Percentiles rank a stretch among this genome's conserved stretches.
These are phyloP conservation scores for Dione vanillae DNA, from an alignment of 2,888 invertebrate species.

Conservation along the genomic window DNA sequence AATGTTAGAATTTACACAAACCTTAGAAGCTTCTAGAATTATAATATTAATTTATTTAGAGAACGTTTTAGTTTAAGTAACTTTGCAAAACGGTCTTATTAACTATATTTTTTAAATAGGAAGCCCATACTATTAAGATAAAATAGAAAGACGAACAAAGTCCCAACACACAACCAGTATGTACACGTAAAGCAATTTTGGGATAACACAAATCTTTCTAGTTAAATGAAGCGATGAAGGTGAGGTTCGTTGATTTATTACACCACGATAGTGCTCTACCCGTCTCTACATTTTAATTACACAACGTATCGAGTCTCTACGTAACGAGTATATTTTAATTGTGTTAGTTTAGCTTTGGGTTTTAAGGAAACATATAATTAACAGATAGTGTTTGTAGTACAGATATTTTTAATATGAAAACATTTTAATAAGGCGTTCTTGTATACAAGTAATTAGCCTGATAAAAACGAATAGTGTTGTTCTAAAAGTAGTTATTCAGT, in stretches of 20 bases:
- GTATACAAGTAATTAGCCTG: no score
- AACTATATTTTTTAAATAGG: not conserved
- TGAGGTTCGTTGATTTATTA: constrained; percentile 4
- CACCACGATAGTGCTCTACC: not conserved
- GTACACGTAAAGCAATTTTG: constrained; percentile 6
- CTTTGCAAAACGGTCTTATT: no score
- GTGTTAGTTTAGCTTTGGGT: not conserved
- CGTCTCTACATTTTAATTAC: constrained; percentile 11
- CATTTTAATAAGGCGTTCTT: no score
- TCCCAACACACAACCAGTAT: not conserved
- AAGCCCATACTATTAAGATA: not conserved
- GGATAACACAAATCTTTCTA: constrained; percentile 10
- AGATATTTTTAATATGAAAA: no score
- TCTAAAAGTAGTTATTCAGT: no score
- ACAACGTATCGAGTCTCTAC: not conserved
- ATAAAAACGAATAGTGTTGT: no score
- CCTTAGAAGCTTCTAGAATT: no score
- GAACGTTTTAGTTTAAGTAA: no score
- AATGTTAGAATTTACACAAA: no score
- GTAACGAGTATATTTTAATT: not conserved
- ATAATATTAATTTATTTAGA: no score
- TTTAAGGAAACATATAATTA: not conserved
- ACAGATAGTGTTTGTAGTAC: not conserved
- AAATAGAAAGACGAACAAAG: not conserved
- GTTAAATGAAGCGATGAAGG: constrained; percentile 9